Conservation (phyloP, 2,797 vertebrate genomes). For the Micrastur ruficollis region DNA sequence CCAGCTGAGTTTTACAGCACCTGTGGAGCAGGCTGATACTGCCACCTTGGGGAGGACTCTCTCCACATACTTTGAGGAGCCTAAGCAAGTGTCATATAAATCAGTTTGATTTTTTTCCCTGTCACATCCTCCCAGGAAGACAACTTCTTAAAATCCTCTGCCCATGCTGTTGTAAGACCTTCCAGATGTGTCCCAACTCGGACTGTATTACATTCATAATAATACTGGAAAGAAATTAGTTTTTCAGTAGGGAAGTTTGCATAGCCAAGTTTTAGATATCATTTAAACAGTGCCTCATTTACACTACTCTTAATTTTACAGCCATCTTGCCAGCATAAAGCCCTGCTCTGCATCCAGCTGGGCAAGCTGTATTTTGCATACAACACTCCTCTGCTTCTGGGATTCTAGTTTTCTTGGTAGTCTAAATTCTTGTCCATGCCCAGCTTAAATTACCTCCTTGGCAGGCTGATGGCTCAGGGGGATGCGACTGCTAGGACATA, state of each 20-base stretch:
- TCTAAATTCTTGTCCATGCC: neutral
- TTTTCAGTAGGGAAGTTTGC: neutral
- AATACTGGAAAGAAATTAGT: neutral
- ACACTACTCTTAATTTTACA: neutral
- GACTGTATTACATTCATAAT: neutral
- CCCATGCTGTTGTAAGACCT: slow-evolving; percentile 19
- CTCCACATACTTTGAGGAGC: neutral
- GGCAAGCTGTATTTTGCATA: neutral
- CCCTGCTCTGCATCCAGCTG: neutral
- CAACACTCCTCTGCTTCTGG: neutral
- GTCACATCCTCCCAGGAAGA: slow-evolving; percentile 39
- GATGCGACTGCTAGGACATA: neutral
- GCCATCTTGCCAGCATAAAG: neutral
- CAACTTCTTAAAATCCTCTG: slow-evolving; percentile 38
- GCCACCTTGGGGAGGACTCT: slow-evolving; percentile 71
- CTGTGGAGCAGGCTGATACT: slow-evolving; percentile 70
- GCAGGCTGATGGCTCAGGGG: neutral
- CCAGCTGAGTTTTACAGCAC: neutral
- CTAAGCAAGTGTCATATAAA: slow-evolving; percentile 16
- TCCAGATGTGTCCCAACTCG: slow-evolving; percentile 35
- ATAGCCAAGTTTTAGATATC: neutral
- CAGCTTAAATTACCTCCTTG: neutral
- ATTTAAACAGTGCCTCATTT: neutral
- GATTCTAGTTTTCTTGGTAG: neutral
- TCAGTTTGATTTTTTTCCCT: neutral